phyloP scores from a whole-genome alignment of 1,140 invertebrate species.

The Meteorus sp. region DNA sequence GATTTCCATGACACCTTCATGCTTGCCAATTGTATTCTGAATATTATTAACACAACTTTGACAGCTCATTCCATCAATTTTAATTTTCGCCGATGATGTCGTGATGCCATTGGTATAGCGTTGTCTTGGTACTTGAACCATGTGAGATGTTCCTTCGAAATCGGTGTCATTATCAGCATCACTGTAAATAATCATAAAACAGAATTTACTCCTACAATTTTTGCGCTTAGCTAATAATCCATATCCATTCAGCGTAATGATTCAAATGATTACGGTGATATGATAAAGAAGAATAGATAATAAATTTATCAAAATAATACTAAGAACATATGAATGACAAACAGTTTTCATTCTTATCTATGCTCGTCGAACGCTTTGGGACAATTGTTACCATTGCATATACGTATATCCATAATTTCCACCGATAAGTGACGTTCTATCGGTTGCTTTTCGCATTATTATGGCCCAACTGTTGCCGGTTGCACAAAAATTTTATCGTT shows the following conservation, averaged over 20 bases:
- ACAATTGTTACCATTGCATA: conserved; percentile 35
- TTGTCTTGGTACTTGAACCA: conserved; percentile 37
- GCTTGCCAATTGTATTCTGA: conserved; percentile 64
- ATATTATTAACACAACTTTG: conserved; percentile 80
- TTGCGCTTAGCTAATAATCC: background rate
- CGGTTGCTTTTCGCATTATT: conserved; percentile 34
- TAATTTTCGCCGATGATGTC: conserved; percentile 42
- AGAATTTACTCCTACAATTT: background rate
- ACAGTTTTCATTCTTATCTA: background rate
- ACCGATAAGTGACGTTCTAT: conserved; percentile 33
- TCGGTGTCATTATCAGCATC: conserved; percentile 43
- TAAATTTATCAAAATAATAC: background rate
- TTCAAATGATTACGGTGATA: background rate
- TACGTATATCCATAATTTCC: conserved; percentile 24
- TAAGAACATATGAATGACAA: background rate
- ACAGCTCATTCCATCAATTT: conserved; percentile 81
- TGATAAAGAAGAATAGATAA: background rate
- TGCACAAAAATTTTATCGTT: too few species aligned
- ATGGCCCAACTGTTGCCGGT: too few species aligned
- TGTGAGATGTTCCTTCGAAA: conserved; percentile 38
- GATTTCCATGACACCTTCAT: conserved; percentile 65
- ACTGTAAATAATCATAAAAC: conserved; percentile 35
- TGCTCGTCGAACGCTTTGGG: background rate
- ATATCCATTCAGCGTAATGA: background rate
- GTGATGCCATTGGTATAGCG: conserved; percentile 17